Percentiles rank a stretch among this genome's conserved stretches.
Evolutionary conservation across 2,797 vertebrate genomes (phyloP).

Genomic region (Acanthis flammea): DNA sequence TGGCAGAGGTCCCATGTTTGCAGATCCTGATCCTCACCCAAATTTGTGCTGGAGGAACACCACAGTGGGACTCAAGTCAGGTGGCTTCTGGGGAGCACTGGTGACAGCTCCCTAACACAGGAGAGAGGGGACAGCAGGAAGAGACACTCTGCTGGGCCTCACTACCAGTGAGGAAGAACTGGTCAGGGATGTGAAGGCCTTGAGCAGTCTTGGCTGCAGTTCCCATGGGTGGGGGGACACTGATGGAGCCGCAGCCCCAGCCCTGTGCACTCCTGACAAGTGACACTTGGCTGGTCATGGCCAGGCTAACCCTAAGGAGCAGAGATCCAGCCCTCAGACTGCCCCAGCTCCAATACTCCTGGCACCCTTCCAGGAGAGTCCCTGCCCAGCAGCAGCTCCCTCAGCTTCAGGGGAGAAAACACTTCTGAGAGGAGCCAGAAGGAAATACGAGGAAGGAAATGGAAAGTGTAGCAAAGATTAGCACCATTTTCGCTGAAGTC

Average conservation of each 20-base stretch:
- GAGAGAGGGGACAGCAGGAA: neutral
- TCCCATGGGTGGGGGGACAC: neutral
- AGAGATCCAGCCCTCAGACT: neutral
- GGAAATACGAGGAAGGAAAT: neutral
- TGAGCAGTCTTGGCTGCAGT: neutral
- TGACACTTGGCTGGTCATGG: neutral
- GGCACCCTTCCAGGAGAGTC: neutral
- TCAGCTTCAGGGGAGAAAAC: neutral
- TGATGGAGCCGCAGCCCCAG: neutral
- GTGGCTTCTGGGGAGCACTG: neutral
- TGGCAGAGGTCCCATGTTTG: fast-evolving
- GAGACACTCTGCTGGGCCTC: neutral
- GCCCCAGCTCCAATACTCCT: neutral
- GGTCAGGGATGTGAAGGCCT: neutral
- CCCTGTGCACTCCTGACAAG: neutral
- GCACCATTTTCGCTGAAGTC: neutral
- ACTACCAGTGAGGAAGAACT: neutral
- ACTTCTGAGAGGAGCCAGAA: neutral
- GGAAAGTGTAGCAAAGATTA: neutral
- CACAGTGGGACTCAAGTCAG: neutral
- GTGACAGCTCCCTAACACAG: neutral
- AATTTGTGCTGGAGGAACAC: neutral
- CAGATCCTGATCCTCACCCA: neutral
- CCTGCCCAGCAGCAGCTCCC: neutral
- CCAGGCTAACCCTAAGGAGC: neutral